phyloP scores from a whole-genome alignment of 2,888 invertebrate species.

The Keiferia lycopersicella region DNA sequence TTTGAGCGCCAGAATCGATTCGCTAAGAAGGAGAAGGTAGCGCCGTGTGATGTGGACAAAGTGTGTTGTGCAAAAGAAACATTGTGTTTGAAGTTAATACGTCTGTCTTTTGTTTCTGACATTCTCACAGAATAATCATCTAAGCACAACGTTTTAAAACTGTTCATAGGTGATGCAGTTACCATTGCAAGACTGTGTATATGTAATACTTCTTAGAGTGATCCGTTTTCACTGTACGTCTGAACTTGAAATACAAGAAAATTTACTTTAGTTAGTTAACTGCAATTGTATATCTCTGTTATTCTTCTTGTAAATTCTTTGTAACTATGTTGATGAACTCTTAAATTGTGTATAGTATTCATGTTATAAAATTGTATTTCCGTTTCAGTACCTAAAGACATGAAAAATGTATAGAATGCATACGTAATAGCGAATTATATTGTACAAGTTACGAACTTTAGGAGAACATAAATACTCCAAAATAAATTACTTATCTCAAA shows the following conservation, averaged over 20 bases:
- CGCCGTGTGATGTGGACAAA: not conserved
- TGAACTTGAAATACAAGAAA: not conserved
- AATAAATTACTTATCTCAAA: conserved; percentile 19
- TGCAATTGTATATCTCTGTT: not conserved
- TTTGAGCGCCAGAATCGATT: too few species aligned
- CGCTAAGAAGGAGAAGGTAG: too few species aligned
- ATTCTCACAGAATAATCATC: not conserved
- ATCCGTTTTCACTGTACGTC: not conserved
- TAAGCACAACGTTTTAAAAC: not conserved
- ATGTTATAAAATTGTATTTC: conserved; percentile 21
- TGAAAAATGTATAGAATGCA: not conserved
- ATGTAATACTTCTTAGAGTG: not conserved
- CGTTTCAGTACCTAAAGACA: not conserved
- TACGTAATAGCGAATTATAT: conserved; percentile 18
- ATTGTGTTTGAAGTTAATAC: not conserved
- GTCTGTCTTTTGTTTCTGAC: too few species aligned
- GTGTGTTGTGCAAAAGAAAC: not conserved
- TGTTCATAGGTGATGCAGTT: not conserved
- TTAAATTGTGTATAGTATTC: conserved; percentile 21
- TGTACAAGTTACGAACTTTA: conserved; percentile 27
- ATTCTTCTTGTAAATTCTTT: conserved; percentile 15
- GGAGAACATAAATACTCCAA: conserved; percentile 29
- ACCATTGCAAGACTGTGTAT: not conserved
- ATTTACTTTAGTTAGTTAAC: conserved; percentile 11
- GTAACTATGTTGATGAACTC: conserved; percentile 22